These are phyloP conservation scores for Xestia sexstrigata DNA, from an alignment of 2,888 invertebrate genomes.

Conservation along the genomic window DNA sequence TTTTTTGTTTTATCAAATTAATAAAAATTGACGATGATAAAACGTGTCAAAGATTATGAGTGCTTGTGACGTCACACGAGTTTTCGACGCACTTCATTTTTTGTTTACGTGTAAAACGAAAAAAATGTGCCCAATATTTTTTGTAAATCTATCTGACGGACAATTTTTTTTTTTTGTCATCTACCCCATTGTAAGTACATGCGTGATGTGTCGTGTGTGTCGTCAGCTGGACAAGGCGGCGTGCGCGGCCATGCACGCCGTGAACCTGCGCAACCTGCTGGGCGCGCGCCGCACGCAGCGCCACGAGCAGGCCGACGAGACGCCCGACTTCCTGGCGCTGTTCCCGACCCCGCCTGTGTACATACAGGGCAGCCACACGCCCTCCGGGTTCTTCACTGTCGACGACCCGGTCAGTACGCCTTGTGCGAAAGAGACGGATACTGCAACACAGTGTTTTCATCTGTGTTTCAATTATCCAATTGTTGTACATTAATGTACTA, in stretches of 20 bases:
- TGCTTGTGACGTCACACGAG: too few relatives aligned
- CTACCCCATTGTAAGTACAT: too few relatives aligned
- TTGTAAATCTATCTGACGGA: too few relatives aligned
- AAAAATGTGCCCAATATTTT: too few relatives aligned
- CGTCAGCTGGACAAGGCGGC: constrained; percentile 97
- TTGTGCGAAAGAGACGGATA: background rate
- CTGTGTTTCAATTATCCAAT: too few relatives aligned
- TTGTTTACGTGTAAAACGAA: too few relatives aligned
- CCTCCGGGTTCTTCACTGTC: constrained; percentile 99
- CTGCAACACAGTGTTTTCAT: background rate
- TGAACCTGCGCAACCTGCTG: constrained; percentile 98
- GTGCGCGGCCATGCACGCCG: constrained; percentile 99
- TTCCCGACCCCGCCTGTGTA: constrained; percentile 98
- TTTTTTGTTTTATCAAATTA: too few relatives aligned
- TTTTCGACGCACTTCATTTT: too few relatives aligned
- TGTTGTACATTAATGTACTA: too few relatives aligned
- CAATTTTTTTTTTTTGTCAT: too few relatives aligned
- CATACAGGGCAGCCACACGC: constrained; percentile 99
- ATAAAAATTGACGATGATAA: too few relatives aligned
- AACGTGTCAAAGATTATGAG: too few relatives aligned
- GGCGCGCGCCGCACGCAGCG: constrained; percentile 98
- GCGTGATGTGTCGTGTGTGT: background rate
- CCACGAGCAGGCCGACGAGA: constrained; percentile 99
- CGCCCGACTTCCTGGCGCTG: constrained; percentile 97
- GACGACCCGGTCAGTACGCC: constrained; percentile 92